These are phyloP conservation scores for Brachionus calyciflorus DNA, from an alignment of 1,140 invertebrate genomes.

Conservation along the genomic window DNA sequence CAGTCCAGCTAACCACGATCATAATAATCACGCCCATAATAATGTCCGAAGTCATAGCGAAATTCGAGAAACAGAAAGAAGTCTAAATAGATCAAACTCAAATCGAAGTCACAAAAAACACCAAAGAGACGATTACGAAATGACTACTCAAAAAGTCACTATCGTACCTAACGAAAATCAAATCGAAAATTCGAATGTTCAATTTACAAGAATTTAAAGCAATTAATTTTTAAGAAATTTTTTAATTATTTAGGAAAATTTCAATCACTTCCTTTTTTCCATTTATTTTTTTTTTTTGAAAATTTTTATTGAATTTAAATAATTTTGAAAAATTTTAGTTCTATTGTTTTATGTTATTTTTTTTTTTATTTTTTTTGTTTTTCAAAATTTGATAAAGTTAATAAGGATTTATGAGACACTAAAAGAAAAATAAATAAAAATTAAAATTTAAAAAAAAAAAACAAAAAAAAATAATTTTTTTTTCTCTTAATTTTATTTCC, in stretches of 20 bases:
- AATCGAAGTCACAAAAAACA: neutral
- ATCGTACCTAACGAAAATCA: neutral
- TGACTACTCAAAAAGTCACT: slow-evolving; percentile 3
- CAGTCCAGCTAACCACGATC: neutral
- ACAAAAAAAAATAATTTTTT: neutral
- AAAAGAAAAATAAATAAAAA: too few relatives aligned
- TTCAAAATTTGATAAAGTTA: neutral
- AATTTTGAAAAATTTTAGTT: slow-evolving; percentile 27
- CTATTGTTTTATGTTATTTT: slow-evolving; percentile 7
- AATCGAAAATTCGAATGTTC: neutral
- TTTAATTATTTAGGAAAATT: neutral
- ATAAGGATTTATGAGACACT: neutral
- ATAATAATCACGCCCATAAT: neutral
- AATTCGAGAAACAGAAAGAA: neutral
- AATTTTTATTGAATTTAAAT: slow-evolving; percentile 12
- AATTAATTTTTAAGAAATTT: neutral
- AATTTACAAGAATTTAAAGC: slow-evolving; percentile 7
- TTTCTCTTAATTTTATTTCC: neutral
- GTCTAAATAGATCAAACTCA: neutral
- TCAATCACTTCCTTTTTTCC: neutral
- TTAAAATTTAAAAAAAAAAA: neutral
- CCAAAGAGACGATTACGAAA: neutral
- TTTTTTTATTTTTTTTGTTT: neutral
- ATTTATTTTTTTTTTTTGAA: neutral
- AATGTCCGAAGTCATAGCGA: neutral